These are phyloP conservation scores for Volucella zonaria DNA, from an alignment of 2,888 invertebrate species.

Conservation along the genomic window DNA sequence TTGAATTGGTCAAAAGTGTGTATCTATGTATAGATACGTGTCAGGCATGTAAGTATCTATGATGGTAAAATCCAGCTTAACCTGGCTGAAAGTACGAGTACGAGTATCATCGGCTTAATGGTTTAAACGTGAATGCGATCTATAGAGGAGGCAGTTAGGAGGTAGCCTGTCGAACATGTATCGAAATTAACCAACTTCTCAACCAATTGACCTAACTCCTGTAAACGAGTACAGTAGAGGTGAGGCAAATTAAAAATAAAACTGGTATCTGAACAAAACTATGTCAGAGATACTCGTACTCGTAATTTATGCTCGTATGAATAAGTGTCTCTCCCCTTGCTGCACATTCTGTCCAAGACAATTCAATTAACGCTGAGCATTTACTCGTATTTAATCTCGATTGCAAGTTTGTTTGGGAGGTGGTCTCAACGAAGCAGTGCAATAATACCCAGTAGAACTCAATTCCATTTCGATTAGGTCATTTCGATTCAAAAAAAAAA, in stretches of 20 bases:
- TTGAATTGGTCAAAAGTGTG: conserved; percentile 24
- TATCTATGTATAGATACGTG: background rate
- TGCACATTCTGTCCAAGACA: conserved; percentile 24
- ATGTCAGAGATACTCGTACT: conserved; percentile 27
- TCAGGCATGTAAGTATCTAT: background rate
- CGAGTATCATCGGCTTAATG: background rate
- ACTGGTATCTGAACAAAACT: conserved; percentile 55
- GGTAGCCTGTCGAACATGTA: background rate
- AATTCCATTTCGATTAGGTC: conserved; percentile 73
- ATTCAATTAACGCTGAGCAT: conserved; percentile 51
- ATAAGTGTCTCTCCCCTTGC: too few relatives aligned
- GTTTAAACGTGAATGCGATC: background rate
- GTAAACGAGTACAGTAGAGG: too few relatives aligned
- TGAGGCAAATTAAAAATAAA: conserved; percentile 1
- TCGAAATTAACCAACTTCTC: conserved; percentile 32
- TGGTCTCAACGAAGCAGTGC: conserved; percentile 30
- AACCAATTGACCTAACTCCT: conserved; percentile 66
- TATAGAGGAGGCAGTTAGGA: background rate
- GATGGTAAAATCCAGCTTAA: background rate
- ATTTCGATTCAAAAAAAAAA: conserved; percentile 41
- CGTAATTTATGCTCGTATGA: too few relatives aligned
- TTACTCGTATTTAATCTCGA: conserved; percentile 50
- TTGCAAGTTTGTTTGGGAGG: background rate
- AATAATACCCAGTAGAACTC: conserved; percentile 58
- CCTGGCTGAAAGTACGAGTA: background rate